These are phyloP conservation scores for Aphelinus atriplicis DNA, from an alignment of 1,140 invertebrate genomes.

Conservation along the genomic window DNA sequence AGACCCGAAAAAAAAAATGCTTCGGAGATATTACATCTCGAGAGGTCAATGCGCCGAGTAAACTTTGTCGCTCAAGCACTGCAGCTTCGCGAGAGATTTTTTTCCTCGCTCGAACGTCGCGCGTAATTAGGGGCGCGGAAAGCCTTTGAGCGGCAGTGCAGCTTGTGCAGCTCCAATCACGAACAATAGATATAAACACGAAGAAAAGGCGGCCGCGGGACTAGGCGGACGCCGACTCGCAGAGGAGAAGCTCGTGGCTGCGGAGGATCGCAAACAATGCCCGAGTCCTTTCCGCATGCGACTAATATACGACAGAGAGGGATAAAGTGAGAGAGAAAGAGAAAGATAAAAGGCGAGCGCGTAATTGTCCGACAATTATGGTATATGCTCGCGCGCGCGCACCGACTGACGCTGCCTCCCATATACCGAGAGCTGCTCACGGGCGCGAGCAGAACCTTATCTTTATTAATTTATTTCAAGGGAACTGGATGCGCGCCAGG, in stretches of 20 bases:
- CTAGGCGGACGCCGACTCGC: constrained; percentile 8
- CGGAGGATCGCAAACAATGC: constrained; percentile 50
- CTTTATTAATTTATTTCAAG: constrained; percentile 48
- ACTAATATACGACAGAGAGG: constrained; percentile 46
- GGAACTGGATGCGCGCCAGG: constrained; percentile 27
- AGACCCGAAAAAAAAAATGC: too few relatives aligned
- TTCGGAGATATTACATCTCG: too few relatives aligned
- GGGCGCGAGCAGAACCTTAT: constrained; percentile 36
- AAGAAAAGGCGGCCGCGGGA: neutral
- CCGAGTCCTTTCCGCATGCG: constrained; percentile 53
- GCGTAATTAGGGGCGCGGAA: constrained; percentile 52
- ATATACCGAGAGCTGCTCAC: constrained; percentile 3
- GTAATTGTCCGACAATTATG: constrained; percentile 57
- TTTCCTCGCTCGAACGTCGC: constrained; percentile 42
- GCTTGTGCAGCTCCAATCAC: neutral
- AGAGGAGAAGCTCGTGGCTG: neutral
- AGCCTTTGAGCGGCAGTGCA: constrained; percentile 30
- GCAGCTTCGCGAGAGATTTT: constrained; percentile 38
- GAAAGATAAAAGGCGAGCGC: constrained; percentile 33
- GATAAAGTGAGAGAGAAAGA: constrained; percentile 23
- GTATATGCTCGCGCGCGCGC: constrained; percentile 5
- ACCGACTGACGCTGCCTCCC: neutral
- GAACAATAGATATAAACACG: constrained; percentile 35
- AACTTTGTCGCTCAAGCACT: too few relatives aligned
- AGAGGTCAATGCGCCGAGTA: too few relatives aligned